phyloP scores from a whole-genome alignment of 2,113 vertebrate species.

The Junco hyemalis region DNA sequence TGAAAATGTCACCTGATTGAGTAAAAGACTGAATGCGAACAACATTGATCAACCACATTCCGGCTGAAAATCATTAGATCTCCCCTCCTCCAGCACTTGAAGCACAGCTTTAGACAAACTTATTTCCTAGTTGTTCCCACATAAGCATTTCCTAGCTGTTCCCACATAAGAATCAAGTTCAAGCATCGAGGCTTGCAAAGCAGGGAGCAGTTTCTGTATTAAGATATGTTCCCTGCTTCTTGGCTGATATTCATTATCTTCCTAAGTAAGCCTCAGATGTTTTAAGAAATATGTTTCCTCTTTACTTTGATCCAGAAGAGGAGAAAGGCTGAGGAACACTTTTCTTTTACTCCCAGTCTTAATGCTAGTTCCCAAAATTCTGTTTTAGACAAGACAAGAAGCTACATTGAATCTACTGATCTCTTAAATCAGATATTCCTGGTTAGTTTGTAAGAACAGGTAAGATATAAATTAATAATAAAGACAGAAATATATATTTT shows the following conservation, averaged over 20 bases:
- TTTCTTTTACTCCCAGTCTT: background rate
- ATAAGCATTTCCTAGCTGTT: background rate
- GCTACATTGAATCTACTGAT: background rate
- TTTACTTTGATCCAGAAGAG: background rate
- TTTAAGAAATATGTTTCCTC: background rate
- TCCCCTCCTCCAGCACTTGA: background rate
- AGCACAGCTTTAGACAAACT: background rate
- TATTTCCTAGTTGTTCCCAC: background rate
- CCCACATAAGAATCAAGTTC: background rate
- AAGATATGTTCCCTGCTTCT: background rate
- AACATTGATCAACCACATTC: background rate
- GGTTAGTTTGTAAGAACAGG: background rate
- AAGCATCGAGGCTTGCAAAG: rapidly evolving
- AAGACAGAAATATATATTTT: background rate
- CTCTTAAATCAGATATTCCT: background rate
- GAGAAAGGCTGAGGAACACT: background rate
- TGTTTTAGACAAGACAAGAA: background rate
- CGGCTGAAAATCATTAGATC: background rate
- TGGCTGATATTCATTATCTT: background rate
- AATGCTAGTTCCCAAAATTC: background rate
- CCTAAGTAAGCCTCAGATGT: background rate
- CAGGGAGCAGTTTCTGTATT: background rate
- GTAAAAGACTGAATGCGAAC: background rate
- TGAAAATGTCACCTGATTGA: background rate
- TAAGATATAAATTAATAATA: background rate